Conservation (phyloP, 2,888 invertebrate species). For the Drosophila kokeensis region DNA sequence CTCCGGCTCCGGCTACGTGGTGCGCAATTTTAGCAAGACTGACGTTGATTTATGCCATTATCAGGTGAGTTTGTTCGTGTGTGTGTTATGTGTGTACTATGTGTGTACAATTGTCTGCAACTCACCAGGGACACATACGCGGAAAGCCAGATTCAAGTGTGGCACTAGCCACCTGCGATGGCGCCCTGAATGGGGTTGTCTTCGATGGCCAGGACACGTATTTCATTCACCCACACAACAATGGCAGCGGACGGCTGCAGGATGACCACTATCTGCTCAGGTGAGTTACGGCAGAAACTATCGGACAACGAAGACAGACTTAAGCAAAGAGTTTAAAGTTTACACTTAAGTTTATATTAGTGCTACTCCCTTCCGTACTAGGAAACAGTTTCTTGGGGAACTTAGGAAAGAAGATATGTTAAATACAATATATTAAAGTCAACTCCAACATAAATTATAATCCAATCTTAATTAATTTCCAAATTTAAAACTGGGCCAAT, state of each 20-base stretch:
- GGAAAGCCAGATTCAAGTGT: constrained; percentile 91
- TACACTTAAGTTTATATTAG: background rate
- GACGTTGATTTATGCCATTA: constrained; percentile 85
- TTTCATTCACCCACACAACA: constrained; percentile 87
- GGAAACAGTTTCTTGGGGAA: background rate
- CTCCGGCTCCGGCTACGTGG: constrained; percentile 61
- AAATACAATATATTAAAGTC: background rate
- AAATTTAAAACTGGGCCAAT: background rate
- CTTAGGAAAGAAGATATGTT: background rate
- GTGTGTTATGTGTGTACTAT: background rate
- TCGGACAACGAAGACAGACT: background rate
- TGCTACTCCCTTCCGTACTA: background rate
- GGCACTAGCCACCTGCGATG: constrained; percentile 92
- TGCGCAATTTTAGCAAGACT: constrained; percentile 85
- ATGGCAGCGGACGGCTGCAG: constrained; percentile 79
- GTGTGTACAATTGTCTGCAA: constrained; percentile 17
- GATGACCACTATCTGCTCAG: constrained; percentile 84
- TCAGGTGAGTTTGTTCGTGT: constrained; percentile 77
- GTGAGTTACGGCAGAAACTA: constrained; percentile 65
- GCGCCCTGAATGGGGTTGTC: constrained; percentile 90
- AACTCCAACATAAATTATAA: background rate
- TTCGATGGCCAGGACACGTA: constrained; percentile 91
- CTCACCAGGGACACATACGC: constrained; percentile 88
- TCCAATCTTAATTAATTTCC: background rate
- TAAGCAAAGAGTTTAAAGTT: background rate